Evolutionary conservation across 2,797 vertebrate species (phyloP), one percentile per base, ranked within the genome.

Genomic region (Kryptopterus vitreolus): DNA sequence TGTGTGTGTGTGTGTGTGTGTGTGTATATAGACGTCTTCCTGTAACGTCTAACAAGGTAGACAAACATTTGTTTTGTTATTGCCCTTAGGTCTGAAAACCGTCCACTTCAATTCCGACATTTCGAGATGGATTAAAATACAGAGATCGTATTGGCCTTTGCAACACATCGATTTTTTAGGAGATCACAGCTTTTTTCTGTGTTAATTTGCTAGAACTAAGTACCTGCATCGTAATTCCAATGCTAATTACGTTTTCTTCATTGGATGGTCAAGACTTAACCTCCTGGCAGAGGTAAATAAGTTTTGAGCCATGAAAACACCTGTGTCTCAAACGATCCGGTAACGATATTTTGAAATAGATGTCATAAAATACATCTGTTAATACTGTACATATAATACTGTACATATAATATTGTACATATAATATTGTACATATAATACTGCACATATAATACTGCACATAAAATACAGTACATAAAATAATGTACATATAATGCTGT

Each of bases 31-130:
- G 50, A 9, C 46, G 9, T 52, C 46, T 52, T 52, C 24, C 68
- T 70, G 68, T 48, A 68, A 73, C 58, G 71, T 57, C 71, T 74
- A 74, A 38, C 24, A 58, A 74, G 33, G 29, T 13, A 53, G 52
- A 33, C 55, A 24, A 57, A 43, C 55, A 70, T 31, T 52, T 70
- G 68, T 22, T 52, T 70, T 72, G 5, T 55, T 55, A n/a, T 33
- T 71, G 20, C 53, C 53, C 31, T 24, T n/a, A 55, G 6, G 31
- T 72, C 22, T 33, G 52, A 55, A n/a, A n/a, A 55, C 70, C 57
- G 70, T 31, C 12, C 6, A n/a, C 70, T 38, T 24, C 31, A 1
- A 52, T 33, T 71, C 18, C 31, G 18, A 33, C 18, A 33, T 71
- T 71, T 71, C 22, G 4, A 53, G 68, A 52, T 13, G 29, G 29